Base-by-base conservation (phyloP, 1,140 invertebrate species). In the Drosophila carrolli region DNA sequence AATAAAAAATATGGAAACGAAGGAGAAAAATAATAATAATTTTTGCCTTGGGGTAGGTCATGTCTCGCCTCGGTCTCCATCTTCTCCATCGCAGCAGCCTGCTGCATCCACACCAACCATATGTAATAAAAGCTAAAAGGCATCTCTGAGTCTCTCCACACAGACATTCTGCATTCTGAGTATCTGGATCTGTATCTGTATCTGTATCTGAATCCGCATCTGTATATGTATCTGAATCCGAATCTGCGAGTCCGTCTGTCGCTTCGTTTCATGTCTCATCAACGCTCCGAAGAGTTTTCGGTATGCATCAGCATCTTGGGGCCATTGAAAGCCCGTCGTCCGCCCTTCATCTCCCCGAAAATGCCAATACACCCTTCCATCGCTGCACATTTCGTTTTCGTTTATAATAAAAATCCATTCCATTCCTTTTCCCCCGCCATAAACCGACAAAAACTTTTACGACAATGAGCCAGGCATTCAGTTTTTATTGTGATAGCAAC, bases 41-140 rank as follows among this genome's bases (percentile, higher is more conserved):
- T 86, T 86, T 86, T 74, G 82, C 82, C 82, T 85, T 85, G 78
- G 82, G 82, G 81, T 85, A 85, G 82, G 82, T 85, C 82, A 85
- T 78, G 70, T 68, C 78, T 75, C 78, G 62, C 51, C 73, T 59
- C 73, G 63, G 46, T 60, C 72, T 40, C 60, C n/a, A 51, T 48
- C 19, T 62, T 47, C 57, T 48, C 43, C 60, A 19, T 29, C 62
- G 41, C 53, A 23, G 29, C 23, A 27, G 54, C 16, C 48, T 29
- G 47, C 41, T 59, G 51, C 60, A 77, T 50, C 47, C 67, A 50
- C 38, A 40, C n/a, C 27, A 44, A 23, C 19, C 70, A 65, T 80
- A 75, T 84, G 81, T 80, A 84, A 84, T 77, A 84, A 84, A 84
- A 84, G 76, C 71, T 72, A 80, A 84, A 80, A 80, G 73, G 73